phyloP scores from a whole-genome alignment of 2,797 vertebrate species.

The Arvicola amphibius region DNA sequence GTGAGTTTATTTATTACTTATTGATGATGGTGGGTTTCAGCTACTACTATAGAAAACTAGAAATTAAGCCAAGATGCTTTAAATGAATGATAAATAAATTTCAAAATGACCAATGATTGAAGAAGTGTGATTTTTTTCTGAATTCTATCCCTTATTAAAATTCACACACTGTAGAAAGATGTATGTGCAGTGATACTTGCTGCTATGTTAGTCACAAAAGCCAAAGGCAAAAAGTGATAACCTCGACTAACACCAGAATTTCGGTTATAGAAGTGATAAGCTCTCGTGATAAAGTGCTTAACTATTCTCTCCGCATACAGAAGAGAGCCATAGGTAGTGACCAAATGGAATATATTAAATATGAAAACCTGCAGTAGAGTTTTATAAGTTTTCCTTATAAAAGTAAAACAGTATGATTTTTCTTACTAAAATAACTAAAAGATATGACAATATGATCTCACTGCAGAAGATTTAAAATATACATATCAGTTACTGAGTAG shows the following conservation, averaged over 20 bases:
- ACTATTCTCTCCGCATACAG: background rate
- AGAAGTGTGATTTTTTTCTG: background rate
- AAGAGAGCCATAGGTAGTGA: background rate
- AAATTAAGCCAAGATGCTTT: background rate
- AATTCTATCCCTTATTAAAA: slow-evolving; percentile 18
- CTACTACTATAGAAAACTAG: background rate
- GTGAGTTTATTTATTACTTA: background rate
- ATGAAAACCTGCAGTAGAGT: background rate
- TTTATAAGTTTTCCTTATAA: background rate
- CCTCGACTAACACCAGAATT: background rate
- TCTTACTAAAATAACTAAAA: background rate
- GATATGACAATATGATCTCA: background rate
- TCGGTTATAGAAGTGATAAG: background rate
- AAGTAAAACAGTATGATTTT: slow-evolving; percentile 12
- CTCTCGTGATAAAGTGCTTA: background rate
- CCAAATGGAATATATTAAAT: background rate
- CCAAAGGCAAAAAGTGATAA: background rate
- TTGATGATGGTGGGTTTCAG: background rate
- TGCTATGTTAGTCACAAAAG: background rate
- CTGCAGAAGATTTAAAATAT: background rate
- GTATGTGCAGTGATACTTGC: background rate
- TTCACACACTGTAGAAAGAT: background rate
- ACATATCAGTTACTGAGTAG: background rate
- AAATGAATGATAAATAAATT: background rate
- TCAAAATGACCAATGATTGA: background rate